A percentile compares a stretch with the other conserved stretches of the same genome.
Conservation (phyloP, 2,888 invertebrate species). For the Microplitis deprimator region DNA sequence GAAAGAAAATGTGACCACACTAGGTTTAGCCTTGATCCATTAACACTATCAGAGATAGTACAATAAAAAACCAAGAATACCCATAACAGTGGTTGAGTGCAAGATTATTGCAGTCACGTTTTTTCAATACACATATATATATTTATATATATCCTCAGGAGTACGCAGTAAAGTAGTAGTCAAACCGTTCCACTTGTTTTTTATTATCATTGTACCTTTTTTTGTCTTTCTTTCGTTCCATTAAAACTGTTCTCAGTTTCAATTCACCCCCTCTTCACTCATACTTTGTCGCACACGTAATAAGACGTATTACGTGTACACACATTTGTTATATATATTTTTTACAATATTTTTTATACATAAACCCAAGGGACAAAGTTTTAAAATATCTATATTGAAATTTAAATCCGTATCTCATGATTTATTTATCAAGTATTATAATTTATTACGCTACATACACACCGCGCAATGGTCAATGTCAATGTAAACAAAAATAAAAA, state of each 20-base stretch:
- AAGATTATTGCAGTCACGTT: constrained; percentile 61
- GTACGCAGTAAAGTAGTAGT: constrained; percentile 41
- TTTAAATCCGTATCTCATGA: constrained; percentile 1
- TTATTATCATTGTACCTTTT: constrained; percentile 8
- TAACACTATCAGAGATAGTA: constrained; percentile 36
- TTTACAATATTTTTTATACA: background rate
- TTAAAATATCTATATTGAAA: constrained; percentile 1
- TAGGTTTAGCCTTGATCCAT: constrained; percentile 11
- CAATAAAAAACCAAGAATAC: constrained; percentile 30
- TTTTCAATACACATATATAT: constrained; percentile 40
- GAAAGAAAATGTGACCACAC: constrained; percentile 12
- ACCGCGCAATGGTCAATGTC: background rate
- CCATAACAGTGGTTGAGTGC: constrained; percentile 27
- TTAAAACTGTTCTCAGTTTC: constrained; percentile 58
- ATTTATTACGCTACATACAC: background rate
- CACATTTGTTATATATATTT: background rate
- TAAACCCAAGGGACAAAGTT: background rate
- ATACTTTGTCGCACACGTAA: background rate
- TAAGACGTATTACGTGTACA: background rate
- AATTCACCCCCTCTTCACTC: constrained; percentile 23
- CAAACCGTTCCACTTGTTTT: constrained; percentile 41
- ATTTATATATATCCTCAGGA: constrained; percentile 28
- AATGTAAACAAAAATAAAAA: background rate
- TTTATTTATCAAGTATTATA: constrained; percentile 1
- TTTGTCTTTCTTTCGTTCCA: constrained; percentile 52